Evolutionary conservation across 2,113 vertebrate genomes (phyloP).

Genomic region (Barnardius zonarius): DNA sequence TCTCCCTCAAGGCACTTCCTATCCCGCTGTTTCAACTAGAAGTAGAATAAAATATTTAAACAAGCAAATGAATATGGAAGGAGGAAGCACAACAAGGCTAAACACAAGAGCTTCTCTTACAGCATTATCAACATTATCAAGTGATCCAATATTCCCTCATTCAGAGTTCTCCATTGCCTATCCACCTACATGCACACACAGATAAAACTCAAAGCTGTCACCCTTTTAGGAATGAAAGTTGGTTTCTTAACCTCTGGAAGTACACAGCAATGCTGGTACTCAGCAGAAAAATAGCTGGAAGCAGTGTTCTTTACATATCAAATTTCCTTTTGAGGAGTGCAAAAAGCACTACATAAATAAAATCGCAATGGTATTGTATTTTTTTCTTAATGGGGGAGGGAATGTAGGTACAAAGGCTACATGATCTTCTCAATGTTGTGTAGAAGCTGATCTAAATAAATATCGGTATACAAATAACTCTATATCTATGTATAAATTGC

Average conservation of each 20-base stretch:
- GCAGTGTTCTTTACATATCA: background rate
- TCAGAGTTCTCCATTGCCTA: background rate
- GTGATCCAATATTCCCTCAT: background rate
- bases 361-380: background rate
- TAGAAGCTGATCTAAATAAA: background rate
- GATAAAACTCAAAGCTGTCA: background rate
- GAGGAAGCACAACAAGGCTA: background rate
- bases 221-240: background rate
- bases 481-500: background rate
- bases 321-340: background rate
- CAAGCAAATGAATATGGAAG: background rate
- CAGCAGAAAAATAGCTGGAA: background rate
- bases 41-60: conserved; percentile 45
- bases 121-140: background rate
- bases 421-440: background rate
- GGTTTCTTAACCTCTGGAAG: background rate
- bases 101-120: background rate
- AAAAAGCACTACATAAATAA: background rate
- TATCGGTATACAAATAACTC: background rate
- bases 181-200: background rate
- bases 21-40: background rate
- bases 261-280: background rate
- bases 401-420: background rate
- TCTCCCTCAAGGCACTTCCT: conserved; percentile 15
- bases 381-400: background rate